Conservation (phyloP, 2,797 vertebrate species). For the Myioborus melanocephalus region DNA sequence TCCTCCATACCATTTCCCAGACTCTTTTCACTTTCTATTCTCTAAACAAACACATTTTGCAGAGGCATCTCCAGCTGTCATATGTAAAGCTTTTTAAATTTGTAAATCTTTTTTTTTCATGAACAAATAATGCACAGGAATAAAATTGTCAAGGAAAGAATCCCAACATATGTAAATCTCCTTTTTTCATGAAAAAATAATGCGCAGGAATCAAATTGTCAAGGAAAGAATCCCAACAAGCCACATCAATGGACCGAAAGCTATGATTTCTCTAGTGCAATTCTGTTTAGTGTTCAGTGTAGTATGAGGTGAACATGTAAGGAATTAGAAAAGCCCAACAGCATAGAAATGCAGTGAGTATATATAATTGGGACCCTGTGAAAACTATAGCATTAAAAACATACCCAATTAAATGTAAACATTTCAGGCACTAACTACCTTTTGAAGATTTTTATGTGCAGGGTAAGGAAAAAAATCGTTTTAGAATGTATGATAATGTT, state of each 20-base stretch:
- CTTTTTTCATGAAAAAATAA: not conserved
- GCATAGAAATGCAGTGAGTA: not conserved
- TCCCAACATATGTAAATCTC: not conserved
- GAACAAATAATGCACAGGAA: not conserved
- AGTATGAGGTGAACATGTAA: not conserved
- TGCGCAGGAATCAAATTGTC: not conserved
- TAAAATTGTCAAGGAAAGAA: not conserved
- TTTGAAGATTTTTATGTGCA: not conserved
- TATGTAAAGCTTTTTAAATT: not conserved
- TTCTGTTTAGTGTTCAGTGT: constrained; percentile 18
- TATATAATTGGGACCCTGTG: not conserved
- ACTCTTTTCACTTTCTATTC: not conserved
- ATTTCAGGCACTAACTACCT: not conserved
- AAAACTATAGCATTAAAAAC: not conserved
- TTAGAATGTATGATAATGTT: not conserved
- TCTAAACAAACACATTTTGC: not conserved
- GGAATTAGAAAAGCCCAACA: not conserved
- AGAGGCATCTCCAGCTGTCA: not conserved
- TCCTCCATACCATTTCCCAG: not conserved
- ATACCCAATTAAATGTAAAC: not conserved
- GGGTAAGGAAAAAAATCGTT: not conserved
- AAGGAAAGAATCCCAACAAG: not conserved
- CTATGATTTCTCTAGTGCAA: not conserved
- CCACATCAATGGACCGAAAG: not conserved
- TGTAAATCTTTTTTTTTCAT: not conserved